Evolutionary conservation across 2,113 vertebrate species (phyloP), one percentile per base, ranked within the genome.

Genomic region (Brachypteracias leptosomus): DNA sequence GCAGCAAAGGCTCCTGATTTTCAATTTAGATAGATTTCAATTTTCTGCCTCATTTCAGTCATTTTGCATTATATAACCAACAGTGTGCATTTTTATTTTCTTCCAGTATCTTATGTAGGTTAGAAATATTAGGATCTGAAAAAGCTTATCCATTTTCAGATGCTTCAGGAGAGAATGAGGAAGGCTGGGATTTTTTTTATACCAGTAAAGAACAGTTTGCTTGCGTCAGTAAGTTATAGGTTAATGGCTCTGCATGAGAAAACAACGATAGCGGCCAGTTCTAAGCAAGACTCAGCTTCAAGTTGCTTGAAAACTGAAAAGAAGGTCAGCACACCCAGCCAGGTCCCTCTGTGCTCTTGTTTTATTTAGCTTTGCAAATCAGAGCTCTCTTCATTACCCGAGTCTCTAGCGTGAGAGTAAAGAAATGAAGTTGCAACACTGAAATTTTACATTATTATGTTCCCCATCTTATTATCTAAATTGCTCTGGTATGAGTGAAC

Each of bases 351-450:
- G 72, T 0, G 14, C 74, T 70, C 85, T 72, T 61, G 63, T 89
- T 91, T 94, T 85, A 91, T 71, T 93, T 78, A 94, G 88, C 83
- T 82, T 67, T 84, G 86, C 83, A 93, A 93, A 84, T 66, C 22
- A 21, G 59, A 87, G 51, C 44, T 88, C 76, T 94, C 88, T 86
- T 67, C 61, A 51, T 67, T 76, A 75, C 79, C 86, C 13, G 1
- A 2, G 57, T 51, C 79, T 52, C 86, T 52, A 31, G 42, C 16
- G 68, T 18, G 65, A 92, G 79, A 71, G 76, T 15, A 13, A 46
- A 21, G 36, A 81, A 54, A 80, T 46, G 38, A 55, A 92, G 68
- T 70, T 52, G 75, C 72, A 42, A 57, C 42, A 47, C 7, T 61
- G 88, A 91, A 25, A 63, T 94, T 71, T 65, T 33, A 14, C 1